Evolutionary conservation across 2,888 invertebrate species (phyloP), one percentile per base, ranked within the genome.

Genomic region (Cryptus armator): DNA sequence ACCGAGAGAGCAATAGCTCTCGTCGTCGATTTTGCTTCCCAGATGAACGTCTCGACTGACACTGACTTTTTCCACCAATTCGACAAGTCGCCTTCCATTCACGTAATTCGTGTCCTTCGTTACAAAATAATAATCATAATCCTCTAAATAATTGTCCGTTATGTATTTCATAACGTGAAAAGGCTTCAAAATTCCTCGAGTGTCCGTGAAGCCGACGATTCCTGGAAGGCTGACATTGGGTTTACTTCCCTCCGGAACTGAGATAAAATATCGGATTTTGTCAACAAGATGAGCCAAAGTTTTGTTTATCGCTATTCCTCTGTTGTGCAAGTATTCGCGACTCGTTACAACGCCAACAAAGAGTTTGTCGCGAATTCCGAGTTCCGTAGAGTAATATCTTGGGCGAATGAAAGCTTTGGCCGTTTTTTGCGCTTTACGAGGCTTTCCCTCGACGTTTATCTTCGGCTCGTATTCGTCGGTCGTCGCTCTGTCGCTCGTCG

Each of bases 361-460:
- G 14, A 99, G 93, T 91, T 98, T 98, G 88, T 98, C 98, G 85
- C 97, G 95, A 89, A 99, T 99, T 19, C 98, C 99, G 78, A 99
- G 95, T 93, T 99, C 99, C 0, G 99, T 98, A 68, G 98, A 98
- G 92, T 98, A 99, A 94, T 98, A 99, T 29, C 99, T 95, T 0
- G 99, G 98, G 2, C 99, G 96, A 76, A 97, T 95, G 87, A 98
- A 95, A 88, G 96, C 95, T 91, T 96, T 95, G 12, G 95, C 95
- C 86, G 92, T 90, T 88, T 94, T 95, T 85, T 94, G 93, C 1
- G 94, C 94, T 70, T 92, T 93, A 46, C 92, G 91, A 0, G 94
- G 94, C 85, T 94, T 95, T 19, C 92, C 94, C 12, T 94, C 94
- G 6, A 94, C 89, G 87, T 94, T 94, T 84, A 95, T 93, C 84